Base-by-base conservation (phyloP, 2,888 invertebrate genomes). In the Lithophane ornitopus region DNA sequence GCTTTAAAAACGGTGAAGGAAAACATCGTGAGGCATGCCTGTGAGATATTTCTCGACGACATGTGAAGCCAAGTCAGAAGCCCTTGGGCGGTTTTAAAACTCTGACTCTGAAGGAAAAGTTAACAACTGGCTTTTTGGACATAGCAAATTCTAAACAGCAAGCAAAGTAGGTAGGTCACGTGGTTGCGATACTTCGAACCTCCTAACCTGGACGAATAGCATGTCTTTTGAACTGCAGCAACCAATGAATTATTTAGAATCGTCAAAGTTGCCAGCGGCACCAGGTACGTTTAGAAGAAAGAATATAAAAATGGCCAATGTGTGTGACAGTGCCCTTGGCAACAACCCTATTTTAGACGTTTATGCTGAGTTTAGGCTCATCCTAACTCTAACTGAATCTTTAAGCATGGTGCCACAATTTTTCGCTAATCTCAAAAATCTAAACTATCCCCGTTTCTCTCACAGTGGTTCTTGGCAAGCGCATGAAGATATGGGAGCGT, bases 401-500 rank as follows among this genome's bases (percentile, higher is more conserved):
- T 12, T 34, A 61, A 1, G 34, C 61, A 34, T 61, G 22, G 12
- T 34, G 61, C 12, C 7, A 12, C 22, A 1, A 39, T 22, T n/a
- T 62, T 34, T 44, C 4, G 9, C 12, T n/a, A 26, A 26, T 34
- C 19, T 54, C 0, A 26, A 4, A 14, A 56, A 2, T 54, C 39
- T 26, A n/a, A 26, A 16, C 3, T 34, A 19, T 44, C 4, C 3
- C 54, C 4, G 2, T 41, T 79, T 46, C 9, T 0, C 3, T 34
- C 49, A 3, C n/a, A 98, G 98, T 97, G 85, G 97, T 98, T 46
- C 97, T 98, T 54, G 98, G 98, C 0, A 98, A 98, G 89, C 97
- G 97, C 80, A 98, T 98, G 97, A 98, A 98, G 90, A 96, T 98
- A 0, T 98, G 98, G 98, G 98, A 99, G 92, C 97, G 98, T n/a